These are phyloP conservation scores for Bubo scandiacus DNA, from an alignment of 2,113 vertebrate genomes.

Conservation along the genomic window DNA sequence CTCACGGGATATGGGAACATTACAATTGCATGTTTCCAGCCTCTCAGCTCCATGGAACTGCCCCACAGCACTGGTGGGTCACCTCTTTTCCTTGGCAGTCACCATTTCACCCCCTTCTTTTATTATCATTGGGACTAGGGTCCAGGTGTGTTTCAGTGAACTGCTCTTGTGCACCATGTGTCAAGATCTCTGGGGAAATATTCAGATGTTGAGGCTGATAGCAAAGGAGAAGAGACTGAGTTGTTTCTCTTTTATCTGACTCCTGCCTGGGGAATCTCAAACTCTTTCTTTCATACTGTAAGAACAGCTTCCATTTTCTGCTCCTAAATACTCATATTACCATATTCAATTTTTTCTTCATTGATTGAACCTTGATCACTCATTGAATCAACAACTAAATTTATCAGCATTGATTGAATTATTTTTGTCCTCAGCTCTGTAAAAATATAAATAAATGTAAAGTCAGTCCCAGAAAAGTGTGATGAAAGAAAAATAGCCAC, in stretches of 20 bases:
- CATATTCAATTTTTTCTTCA: neutral
- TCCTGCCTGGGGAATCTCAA: neutral
- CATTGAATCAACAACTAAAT: neutral
- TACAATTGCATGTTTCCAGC: neutral
- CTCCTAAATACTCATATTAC: neutral
- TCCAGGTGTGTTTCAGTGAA: neutral
- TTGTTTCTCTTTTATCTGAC: neutral
- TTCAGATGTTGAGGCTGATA: neutral
- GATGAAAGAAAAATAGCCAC: neutral
- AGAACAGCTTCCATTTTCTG: neutral
- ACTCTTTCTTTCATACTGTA: neutral
- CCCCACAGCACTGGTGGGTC: rapidly evolving
- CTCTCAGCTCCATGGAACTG: neutral
- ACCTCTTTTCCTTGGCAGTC: neutral
- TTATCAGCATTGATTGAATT: neutral
- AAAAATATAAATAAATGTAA: neutral
- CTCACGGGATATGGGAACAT: neutral
- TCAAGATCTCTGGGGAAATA: neutral
- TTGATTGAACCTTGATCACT: neutral
- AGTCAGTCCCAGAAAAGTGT: neutral
- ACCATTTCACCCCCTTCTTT: neutral
- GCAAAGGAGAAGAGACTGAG: neutral
- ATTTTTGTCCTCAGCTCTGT: neutral
- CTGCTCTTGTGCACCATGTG: rapidly evolving
- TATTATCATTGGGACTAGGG: neutral